phyloP scores from a whole-genome alignment of 2,797 vertebrate species.

The Diglossa cyanea region DNA sequence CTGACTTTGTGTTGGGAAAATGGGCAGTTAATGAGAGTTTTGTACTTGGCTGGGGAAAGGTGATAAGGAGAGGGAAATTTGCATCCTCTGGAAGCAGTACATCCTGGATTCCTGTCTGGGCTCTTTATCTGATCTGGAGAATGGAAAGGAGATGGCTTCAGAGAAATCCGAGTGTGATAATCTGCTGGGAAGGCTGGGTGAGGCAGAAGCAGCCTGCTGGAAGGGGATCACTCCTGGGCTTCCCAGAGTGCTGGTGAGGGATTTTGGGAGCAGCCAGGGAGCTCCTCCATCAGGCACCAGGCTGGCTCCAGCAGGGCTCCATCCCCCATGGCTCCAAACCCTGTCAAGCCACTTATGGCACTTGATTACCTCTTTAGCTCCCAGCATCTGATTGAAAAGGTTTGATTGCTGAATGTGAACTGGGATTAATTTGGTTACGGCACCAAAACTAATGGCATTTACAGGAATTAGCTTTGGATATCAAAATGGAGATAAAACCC shows the following conservation, averaged over 20 bases:
- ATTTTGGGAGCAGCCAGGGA: not conserved
- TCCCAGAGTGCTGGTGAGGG: fast-evolving
- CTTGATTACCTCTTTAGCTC: not conserved
- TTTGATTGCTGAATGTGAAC: not conserved
- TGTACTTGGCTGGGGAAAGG: not conserved
- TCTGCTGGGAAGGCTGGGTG: not conserved
- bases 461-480: not conserved
- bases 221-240: not conserved
- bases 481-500: not conserved
- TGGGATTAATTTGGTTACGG: not conserved
- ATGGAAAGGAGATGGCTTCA: not conserved
- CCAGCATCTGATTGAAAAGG: not conserved
- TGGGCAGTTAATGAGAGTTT: not conserved
- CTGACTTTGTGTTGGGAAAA: not conserved
- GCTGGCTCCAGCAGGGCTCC: not conserved
- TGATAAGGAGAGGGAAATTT: not conserved
- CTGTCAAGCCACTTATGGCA: not conserved
- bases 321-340: fast-evolving
- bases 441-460: not conserved
- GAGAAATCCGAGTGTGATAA: not conserved
- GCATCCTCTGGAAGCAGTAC: not conserved
- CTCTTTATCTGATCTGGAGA: not conserved
- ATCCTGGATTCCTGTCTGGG: not conserved
- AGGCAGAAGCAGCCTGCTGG: not conserved
- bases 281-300: fast-evolving